Evolutionary conservation across 2,113 vertebrate genomes (phyloP).

Genomic region (Amphiprion ocellaris): DNA sequence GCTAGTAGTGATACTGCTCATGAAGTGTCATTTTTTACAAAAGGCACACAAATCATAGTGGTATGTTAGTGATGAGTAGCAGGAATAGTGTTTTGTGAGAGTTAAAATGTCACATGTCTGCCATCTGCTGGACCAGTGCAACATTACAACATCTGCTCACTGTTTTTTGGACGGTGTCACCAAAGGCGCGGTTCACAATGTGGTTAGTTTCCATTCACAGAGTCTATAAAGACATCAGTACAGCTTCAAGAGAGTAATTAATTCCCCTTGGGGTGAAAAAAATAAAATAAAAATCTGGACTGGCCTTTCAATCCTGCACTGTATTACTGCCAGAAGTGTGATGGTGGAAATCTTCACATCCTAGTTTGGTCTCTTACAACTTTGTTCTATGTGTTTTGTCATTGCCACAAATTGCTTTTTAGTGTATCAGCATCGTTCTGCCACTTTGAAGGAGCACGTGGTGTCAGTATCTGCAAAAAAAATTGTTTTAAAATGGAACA

Average conservation of each 20-base stretch:
- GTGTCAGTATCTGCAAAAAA: no score
- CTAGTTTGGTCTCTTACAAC: no score
- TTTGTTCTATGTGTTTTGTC: no score
- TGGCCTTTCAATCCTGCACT: background rate
- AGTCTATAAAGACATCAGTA: background rate
- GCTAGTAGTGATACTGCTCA: background rate
- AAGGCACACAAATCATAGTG: background rate
- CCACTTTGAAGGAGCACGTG: no score
- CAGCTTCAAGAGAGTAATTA: no score
- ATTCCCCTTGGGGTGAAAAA: no score
- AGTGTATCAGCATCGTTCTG: no score
- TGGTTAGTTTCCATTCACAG: background rate
- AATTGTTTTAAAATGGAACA: no score
- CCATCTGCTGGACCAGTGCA: conserved; percentile 59
- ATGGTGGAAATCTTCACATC: background rate
- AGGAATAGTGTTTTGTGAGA: background rate
- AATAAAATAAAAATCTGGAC: background rate
- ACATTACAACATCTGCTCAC: conserved; percentile 23
- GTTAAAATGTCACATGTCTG: conserved; percentile 24
- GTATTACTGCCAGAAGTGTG: background rate
- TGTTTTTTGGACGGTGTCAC: no score
- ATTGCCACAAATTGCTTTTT: no score
- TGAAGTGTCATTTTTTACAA: conserved; percentile 7
- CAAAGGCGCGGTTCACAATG: conserved; percentile 1
- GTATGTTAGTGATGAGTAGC: background rate